Percentiles rank a stretch among this genome's conserved stretches.
phyloP scores from a whole-genome alignment of 2,113 vertebrate species.

The Corvus hawaiiensis region DNA sequence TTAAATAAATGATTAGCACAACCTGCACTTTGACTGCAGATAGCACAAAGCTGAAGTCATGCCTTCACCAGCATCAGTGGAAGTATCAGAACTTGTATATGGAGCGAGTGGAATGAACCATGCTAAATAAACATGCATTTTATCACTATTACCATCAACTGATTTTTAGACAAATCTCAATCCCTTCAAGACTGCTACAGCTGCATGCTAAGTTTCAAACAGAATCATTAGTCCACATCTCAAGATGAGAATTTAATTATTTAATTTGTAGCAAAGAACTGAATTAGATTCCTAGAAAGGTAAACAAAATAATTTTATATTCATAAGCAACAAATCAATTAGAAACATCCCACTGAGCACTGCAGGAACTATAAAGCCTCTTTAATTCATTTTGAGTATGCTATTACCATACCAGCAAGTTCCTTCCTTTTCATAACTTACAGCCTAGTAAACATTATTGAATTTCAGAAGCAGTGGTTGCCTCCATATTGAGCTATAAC shows the following conservation, averaged over 20 bases:
- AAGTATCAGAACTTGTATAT: not conserved
- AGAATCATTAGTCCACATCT: not conserved
- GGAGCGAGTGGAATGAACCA: not conserved
- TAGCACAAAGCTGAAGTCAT: not conserved
- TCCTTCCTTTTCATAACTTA: not conserved
- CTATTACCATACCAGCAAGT: not conserved
- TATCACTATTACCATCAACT: not conserved
- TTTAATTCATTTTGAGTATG: not conserved
- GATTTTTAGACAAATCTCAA: not conserved
- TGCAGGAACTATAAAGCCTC: not conserved
- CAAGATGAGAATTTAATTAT: not conserved
- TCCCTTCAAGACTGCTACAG: not conserved
- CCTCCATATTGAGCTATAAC: not conserved
- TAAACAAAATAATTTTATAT: slow-evolving; percentile 20
- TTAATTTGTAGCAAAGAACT: not conserved
- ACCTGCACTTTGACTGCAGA: not conserved
- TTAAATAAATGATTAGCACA: not conserved
- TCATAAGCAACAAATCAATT: slow-evolving; percentile 8
- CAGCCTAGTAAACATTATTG: not conserved
- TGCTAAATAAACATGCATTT: not conserved
- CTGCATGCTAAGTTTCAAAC: not conserved
- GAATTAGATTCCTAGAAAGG: not conserved
- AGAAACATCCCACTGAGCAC: not conserved
- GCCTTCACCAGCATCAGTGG: not conserved
- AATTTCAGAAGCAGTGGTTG: not conserved